Percentiles rank a stretch among this genome's conserved stretches.
Conservation (phyloP, 1,140 invertebrate species). For the Lucilia cuprina region DNA sequence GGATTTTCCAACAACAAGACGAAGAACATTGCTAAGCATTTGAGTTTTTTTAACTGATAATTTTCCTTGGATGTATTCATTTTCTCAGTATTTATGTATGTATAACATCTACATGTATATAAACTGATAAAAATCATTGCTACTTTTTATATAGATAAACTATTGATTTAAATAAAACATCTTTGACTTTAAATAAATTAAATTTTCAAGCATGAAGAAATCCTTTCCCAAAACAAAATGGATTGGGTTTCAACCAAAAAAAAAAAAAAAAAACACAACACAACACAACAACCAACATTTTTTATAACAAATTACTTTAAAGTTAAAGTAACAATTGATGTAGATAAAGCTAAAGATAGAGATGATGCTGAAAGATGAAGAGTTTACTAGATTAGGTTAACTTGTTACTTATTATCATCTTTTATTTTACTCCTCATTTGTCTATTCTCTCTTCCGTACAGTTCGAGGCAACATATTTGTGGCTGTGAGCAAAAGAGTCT, state of each 20-base stretch:
- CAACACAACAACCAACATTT: neutral
- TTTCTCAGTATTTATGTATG: neutral
- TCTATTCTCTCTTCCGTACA: neutral
- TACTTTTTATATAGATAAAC: slow-evolving; percentile 4
- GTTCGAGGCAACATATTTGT: neutral
- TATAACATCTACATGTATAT: neutral
- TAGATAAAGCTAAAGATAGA: neutral
- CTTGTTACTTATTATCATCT: slow-evolving; percentile 5
- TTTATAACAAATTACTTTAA: neutral
- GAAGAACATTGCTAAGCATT: neutral
- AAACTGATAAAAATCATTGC: neutral
- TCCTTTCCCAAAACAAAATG: neutral
- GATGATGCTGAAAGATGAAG: neutral
- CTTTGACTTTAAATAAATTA: slow-evolving; percentile 12
- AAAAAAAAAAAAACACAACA: too few relatives aligned
- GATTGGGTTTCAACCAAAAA: neutral
- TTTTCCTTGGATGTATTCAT: neutral
- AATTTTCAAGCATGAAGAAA: neutral
- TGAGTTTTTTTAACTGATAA: neutral
- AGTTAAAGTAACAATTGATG: slow-evolving; percentile 8
- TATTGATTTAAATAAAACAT: neutral
- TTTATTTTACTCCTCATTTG: neutral
- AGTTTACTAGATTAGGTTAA: slow-evolving; percentile 6
- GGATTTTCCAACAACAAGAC: too few relatives aligned
- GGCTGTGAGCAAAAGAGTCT: neutral